phyloP scores from a whole-genome alignment of 1,140 invertebrate genomes.

The Tetramorium parvispinum region DNA sequence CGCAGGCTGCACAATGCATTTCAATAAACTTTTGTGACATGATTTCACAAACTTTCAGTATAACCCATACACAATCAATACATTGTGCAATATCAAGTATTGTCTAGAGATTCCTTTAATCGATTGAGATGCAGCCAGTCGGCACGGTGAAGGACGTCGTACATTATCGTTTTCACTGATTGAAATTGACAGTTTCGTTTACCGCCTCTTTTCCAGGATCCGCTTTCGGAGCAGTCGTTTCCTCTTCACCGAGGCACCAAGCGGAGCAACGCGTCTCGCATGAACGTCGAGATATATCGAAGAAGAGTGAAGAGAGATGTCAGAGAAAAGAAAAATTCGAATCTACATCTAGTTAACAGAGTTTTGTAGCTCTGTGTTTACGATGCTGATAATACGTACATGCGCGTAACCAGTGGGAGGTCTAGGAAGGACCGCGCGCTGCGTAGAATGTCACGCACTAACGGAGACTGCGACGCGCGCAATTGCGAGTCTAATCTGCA shows the following conservation, averaged over 20 bases:
- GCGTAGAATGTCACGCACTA: not conserved
- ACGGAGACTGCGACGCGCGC: slow-evolving; percentile 7
- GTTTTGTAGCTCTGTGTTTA: not conserved
- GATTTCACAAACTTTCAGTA: too few relatives aligned
- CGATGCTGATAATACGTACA: not conserved
- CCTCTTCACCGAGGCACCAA: not conserved
- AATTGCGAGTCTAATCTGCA: not conserved
- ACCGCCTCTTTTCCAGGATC: not conserved
- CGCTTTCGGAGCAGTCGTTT: not conserved
- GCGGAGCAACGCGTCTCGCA: not conserved
- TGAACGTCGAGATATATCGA: not conserved
- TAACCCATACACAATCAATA: too few relatives aligned
- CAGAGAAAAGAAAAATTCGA: not conserved
- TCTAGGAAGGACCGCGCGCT: not conserved
- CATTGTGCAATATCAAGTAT: too few relatives aligned
- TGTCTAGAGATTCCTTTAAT: too few relatives aligned
- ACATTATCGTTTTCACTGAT: not conserved
- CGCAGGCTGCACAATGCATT: too few relatives aligned
- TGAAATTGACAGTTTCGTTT: not conserved
- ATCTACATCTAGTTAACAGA: not conserved
- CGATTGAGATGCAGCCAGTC: too few relatives aligned
- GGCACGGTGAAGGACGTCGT: not conserved
- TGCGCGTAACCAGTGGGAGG: not conserved
- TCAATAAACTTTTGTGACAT: too few relatives aligned
- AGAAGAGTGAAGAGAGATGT: not conserved